These are phyloP conservation scores for Nebria brevicollis DNA, from an alignment of 2,888 invertebrate species.

Conservation along the genomic window DNA sequence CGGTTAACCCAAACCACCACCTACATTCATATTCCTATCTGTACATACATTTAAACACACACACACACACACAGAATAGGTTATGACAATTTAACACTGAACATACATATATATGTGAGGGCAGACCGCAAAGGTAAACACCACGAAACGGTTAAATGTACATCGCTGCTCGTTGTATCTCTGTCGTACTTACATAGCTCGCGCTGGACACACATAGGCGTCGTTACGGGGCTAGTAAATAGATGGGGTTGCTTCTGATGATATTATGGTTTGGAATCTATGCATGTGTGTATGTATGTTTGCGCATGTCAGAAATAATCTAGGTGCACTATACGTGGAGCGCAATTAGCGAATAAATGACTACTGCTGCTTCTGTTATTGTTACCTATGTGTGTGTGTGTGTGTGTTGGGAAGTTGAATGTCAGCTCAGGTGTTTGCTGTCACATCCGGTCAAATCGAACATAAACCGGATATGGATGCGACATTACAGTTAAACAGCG, in stretches of 20 bases:
- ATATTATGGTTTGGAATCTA: background rate
- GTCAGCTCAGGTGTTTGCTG: slow-evolving; percentile 45
- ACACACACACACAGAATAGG: slow-evolving; percentile 22
- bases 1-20: slow-evolving; percentile 32
- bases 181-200: background rate
- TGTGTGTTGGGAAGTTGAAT: slow-evolving; percentile 20
- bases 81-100: slow-evolving; percentile 45
- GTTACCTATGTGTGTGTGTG: background rate
- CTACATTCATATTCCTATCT: slow-evolving; percentile 25
- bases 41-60: slow-evolving; percentile 19
- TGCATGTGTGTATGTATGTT: slow-evolving; percentile 25
- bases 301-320: slow-evolving; percentile 43
- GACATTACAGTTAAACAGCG: slow-evolving; percentile 1
- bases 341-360: slow-evolving; percentile 46
- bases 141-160: slow-evolving; percentile 40
- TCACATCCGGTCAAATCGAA: slow-evolving; percentile 40
- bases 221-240: background rate
- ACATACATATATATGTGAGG: slow-evolving; percentile 26
- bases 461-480: slow-evolving; percentile 31
- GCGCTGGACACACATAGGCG: background rate
- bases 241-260: background rate
- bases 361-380: slow-evolving; percentile 8
- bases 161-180: slow-evolving; percentile 10
- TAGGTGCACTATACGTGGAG: slow-evolving; percentile 8
- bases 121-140: slow-evolving; percentile 41